phyloP scores from a whole-genome alignment of 1,140 invertebrate species.

The Oryzaephilus surinamensis region DNA sequence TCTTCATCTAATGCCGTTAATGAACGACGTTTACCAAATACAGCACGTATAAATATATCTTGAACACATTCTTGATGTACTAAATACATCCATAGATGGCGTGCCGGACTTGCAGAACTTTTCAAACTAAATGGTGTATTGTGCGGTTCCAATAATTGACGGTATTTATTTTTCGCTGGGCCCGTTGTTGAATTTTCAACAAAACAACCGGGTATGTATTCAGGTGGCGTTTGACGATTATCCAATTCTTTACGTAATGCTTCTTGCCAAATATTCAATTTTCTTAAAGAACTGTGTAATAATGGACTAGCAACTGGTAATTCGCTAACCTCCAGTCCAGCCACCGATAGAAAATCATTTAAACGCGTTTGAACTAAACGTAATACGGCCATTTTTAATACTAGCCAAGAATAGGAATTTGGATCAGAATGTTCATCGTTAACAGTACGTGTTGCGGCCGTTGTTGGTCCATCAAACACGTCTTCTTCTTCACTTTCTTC shows the following conservation, averaged over 20 bases:
- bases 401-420: constrained; percentile 87
- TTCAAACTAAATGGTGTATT: constrained; percentile 88
- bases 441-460: constrained; percentile 34
- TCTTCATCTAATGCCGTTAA: constrained; percentile 39
- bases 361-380: constrained; percentile 74
- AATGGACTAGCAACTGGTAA: constrained; percentile 88
- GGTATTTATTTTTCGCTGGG: constrained; percentile 87
- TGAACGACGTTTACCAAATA: constrained; percentile 70
- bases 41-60: constrained; percentile 90
- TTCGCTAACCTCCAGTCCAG: constrained; percentile 47
- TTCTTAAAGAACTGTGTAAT: constrained; percentile 78
- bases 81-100: constrained; percentile 87
- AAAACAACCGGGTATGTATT: constrained; percentile 78
- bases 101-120: constrained; percentile 66
- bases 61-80: constrained; percentile 87
- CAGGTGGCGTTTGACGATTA: constrained; percentile 57
- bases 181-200: constrained; percentile 55
- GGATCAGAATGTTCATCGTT: constrained; percentile 87
- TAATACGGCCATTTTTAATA: constrained; percentile 81
- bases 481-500: constrained; percentile 70
- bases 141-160: constrained; percentile 68
- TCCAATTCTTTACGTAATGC: constrained; percentile 63
- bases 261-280: constrained; percentile 81
- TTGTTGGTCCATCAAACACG: constrained; percentile 49
- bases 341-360: constrained; percentile 52